A percentile compares a stretch with the other conserved stretches of the same genome.
phyloP scores from a whole-genome alignment of 2,797 vertebrate genomes.

The Scyliorhinus canicula region DNA sequence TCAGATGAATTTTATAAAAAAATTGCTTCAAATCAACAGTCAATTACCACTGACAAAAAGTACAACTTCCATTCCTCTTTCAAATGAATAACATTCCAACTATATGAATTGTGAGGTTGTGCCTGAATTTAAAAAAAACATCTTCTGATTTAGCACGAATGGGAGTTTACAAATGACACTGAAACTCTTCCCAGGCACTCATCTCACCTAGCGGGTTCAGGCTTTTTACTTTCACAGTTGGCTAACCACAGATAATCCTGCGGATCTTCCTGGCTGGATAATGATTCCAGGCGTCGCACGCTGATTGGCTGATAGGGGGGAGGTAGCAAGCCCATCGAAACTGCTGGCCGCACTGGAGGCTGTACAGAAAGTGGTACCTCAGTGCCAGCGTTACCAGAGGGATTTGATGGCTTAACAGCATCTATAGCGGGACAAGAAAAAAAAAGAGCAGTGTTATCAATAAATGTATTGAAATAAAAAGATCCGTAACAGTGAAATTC shows the following conservation, averaged over 20 bases:
- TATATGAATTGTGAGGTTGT: background rate
- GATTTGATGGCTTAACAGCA: slow-evolving; percentile 74
- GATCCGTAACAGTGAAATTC: background rate
- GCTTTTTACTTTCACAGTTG: slow-evolving; percentile 98
- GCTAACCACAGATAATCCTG: slow-evolving; percentile 94
- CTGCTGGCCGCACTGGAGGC: slow-evolving; percentile 57
- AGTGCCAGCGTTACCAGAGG: slow-evolving; percentile 63
- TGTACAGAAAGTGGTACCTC: slow-evolving; percentile 69
- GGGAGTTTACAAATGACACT: background rate
- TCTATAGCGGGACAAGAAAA: slow-evolving; percentile 57
- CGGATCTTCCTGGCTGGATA: slow-evolving; percentile 84
- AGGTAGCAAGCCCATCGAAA: slow-evolving; percentile 62
- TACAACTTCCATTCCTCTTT: background rate
- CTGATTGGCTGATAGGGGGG: slow-evolving; percentile 90
- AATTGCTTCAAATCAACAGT: background rate
- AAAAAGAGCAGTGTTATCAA: slow-evolving; percentile 44
- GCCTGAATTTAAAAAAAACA: background rate
- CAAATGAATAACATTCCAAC: background rate
- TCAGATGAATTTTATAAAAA: background rate
- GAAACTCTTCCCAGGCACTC: background rate
- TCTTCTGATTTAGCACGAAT: background rate
- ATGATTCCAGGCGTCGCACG: slow-evolving; percentile 75
- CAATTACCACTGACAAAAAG: background rate
- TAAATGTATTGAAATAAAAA: slow-evolving; percentile 45
- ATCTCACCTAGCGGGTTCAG: slow-evolving; percentile 80